Evolutionary conservation across 2,113 vertebrate species (phyloP), one percentile per base, ranked within the genome.

Genomic region (Crotophaga sulcirostris): DNA sequence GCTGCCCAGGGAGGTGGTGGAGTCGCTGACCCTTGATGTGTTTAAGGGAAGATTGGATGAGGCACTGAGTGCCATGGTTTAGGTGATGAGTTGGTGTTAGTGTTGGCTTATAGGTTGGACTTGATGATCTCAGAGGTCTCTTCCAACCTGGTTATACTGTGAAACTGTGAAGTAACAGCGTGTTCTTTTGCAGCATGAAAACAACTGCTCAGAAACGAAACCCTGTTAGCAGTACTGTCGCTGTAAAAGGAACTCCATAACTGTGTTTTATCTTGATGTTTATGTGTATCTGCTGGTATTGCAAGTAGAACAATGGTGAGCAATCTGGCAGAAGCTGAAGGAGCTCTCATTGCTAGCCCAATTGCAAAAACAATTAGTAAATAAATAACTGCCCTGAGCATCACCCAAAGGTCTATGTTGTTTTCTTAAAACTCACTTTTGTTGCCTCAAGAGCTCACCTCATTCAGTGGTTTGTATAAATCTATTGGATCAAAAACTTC

Each of bases 161-260:
- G n/a, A n/a, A n/a, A n/a, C n/a, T n/a, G n/a, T n/a, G n/a, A 68
- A 88, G 82, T 91, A 94, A 84, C 68, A 94, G n/a, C 84, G 28
- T 58, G 56, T 93, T 44, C 52, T 84, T 94, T 85, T 86, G 56
- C 90, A 75, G 60, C 60, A 45, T 78, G 82, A 86, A 94, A 86
- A 90, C 62, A 76, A 79, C 74, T 45, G 56, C 62, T 91, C 59
- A 64, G 72, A 75, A 87, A 84, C 56, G 88, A 93, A 96, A 47
- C 40, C 3, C 4, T 40, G 34, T 81, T 34, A 21, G 18, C 52
- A 49, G 40, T n/a, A 80, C 45, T 7, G 38, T 23, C 80, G 73
- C 58, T 58, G 58, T 69, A 75, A 89, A 87, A 63, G 33, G 3
- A 91, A 55, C 36, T 82, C 62, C 67, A 12, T 60, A 28, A 45